Evolutionary conservation across 2,888 invertebrate species (phyloP), one percentile per base, ranked within the genome.

Genomic region (Protula sp.): DNA sequence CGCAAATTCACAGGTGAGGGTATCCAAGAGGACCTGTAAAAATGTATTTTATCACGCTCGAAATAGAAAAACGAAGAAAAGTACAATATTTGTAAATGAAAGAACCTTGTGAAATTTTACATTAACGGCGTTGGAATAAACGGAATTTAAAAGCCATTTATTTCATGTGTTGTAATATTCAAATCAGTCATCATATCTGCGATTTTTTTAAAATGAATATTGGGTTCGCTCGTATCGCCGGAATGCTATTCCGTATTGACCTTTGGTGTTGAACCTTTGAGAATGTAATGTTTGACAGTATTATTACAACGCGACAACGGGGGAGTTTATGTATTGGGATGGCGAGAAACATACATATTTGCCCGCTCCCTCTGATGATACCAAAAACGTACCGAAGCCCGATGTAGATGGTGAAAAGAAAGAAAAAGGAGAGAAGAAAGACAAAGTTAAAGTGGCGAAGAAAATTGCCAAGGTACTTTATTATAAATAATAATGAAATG

Each of bases 241-340:
- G n/a, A n/a, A n/a, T n/a, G n/a, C n/a, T n/a, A n/a, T n/a, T n/a
- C n/a, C n/a, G n/a, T n/a, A n/a, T 38, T 38, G 38, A 38, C 9
- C 9, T 38, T 38, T 38, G 9, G 38, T 38, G 19, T 38, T 19
- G 9, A 19, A 14, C 38, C 38, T 38, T 38, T 38, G 38, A 38
- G 9, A 38, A 14, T 50, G 5, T 14, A 19, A n/a, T 14, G 22
- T 57, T 48, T 71, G 74, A 47, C 71, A 82, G 78, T 99, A 99
- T 82, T 99, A 95, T 81, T 99, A 90, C 83, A 97, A 98, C 80
- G 88, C 91, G 71, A 88, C 90, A 69, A 89, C 89, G 0, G 90
- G 89, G 69, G 89, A 92, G 75, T 99, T 94, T 81, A 86, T 97
- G 76, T 98, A 95, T 77, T 99, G 95, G 94, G 94, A 97, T 82